Base-by-base conservation (phyloP, 1,140 invertebrate species). In the Cyclargus thomasi region DNA sequence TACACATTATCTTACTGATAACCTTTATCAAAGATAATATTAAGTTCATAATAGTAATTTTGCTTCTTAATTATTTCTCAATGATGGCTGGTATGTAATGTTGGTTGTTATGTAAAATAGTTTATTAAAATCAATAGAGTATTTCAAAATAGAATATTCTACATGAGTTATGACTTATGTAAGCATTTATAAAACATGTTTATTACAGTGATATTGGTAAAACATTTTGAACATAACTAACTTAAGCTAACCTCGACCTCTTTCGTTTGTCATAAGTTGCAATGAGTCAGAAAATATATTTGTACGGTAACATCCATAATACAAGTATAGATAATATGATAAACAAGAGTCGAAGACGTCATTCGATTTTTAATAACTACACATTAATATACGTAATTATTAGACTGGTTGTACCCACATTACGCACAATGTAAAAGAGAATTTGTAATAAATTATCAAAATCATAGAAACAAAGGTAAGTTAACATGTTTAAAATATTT, bases 1-100 rank as follows among this genome's bases (percentile, higher is more conserved):
- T 57, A 20, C 57, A 63, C 64, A 18, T 64, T 53, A 67, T 53
- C 65, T 8, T 14, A 62, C 29, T 53, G 62, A 67, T 65, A 59
- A 59, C 18, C 18, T 62, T 47, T 69, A 69, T 69, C 63, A 21
- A n/a, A 47, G 55, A 59, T 59, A 20, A 20, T 59, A 20, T 21
- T 20, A n/a, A 20, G 8, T 18, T 59, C 55, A 21, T 59, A 6
- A 59, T 20, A 20, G 10, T 59, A 59, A 59, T 20, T 59, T 18
- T 59, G 55, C 53, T 55, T 7, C 3, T 8, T 16, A 55, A 55
- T 55, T 55, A 59, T 59, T 59, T 20, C 20, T 59, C 18, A 59
- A 59, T 59, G 2, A 20, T 7, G 11, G 18, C 17, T 6, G 11
- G 18, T 20, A 59, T 10, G 14, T 7, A 29, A 29, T 29, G 1